Evolutionary conservation across 2,797 vertebrate genomes (phyloP).

Genomic region (Eulemur albifrons): DNA sequence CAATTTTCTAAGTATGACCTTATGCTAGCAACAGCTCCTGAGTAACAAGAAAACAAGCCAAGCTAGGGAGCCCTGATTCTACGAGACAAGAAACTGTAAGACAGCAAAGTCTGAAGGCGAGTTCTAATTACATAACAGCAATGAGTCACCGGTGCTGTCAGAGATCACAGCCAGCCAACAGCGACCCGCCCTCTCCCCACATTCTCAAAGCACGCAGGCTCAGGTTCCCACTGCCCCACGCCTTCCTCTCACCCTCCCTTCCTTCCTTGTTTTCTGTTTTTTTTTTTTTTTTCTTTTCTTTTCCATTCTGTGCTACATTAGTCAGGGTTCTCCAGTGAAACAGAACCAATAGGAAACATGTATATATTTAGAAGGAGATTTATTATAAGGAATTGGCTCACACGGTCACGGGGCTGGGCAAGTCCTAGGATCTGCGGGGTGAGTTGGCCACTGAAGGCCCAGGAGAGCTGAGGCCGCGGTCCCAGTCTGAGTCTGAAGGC

Average conservation of each 20-base stretch:
- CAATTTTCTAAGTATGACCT: conserved; percentile 60
- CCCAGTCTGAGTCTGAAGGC: background rate
- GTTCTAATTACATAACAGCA: background rate
- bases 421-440: background rate
- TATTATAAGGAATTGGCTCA: background rate
- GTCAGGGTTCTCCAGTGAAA: background rate
- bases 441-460: background rate
- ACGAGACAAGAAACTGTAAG: background rate
- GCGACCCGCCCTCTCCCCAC: background rate
- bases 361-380: background rate
- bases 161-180: background rate
- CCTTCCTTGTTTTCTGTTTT: background rate
- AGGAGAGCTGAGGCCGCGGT: background rate
- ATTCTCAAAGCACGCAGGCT: background rate
- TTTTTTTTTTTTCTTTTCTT: background rate
- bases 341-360: background rate
- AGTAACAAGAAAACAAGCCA: conserved; percentile 57
- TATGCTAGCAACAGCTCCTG: conserved; percentile 52
- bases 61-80: background rate
- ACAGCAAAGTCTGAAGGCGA: background rate
- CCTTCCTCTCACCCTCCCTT: background rate
- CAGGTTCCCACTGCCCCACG: background rate
- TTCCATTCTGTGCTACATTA: background rate
- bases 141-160: conserved; percentile 16
- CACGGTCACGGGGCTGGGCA: background rate